A percentile compares a stretch with the other conserved stretches of the same genome.
Conservation (phyloP, 2,888 invertebrate genomes). For the Amblyjoppa proteus region DNA sequence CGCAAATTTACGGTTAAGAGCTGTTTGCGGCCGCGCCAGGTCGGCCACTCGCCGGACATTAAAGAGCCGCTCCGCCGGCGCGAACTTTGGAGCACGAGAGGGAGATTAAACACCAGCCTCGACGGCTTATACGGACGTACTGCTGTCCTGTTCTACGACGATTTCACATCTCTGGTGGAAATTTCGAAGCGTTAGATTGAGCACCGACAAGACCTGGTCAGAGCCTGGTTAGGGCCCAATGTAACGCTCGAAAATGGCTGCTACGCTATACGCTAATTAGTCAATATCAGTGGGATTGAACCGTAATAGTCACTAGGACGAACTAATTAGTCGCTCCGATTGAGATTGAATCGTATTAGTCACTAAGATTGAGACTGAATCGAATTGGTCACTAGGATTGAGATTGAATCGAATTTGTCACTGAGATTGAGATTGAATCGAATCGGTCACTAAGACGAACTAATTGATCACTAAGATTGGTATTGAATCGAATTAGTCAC, state of each 20-base stretch:
- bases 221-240: too few species aligned
- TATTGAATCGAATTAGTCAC: not conserved
- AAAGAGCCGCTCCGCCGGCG: slow-evolving; percentile 53
- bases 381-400: too few species aligned
- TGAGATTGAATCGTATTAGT: not conserved
- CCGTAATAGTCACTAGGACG: too few species aligned
- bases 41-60: slow-evolving; percentile 54
- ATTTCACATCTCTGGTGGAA: not conserved
- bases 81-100: slow-evolving; percentile 48
- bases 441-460: too few species aligned
- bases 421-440: too few species aligned
- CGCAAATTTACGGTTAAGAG: slow-evolving; percentile 64
- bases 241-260: too few species aligned
- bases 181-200: not conserved
- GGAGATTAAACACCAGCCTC: slow-evolving; percentile 60
- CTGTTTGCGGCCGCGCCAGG: slow-evolving; percentile 50
- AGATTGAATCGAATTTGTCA: not conserved
- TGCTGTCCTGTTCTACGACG: not conserved
- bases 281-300: not conserved
- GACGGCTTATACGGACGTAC: slow-evolving; percentile 5
- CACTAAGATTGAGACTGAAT: not conserved
- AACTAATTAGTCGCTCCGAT: too few species aligned
- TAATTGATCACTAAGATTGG: too few species aligned
- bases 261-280: not conserved
- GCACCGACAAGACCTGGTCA: too few species aligned